These are phyloP conservation scores for Cyanistes caeruleus DNA, from an alignment of 2,113 vertebrate species.

Conservation along the genomic window DNA sequence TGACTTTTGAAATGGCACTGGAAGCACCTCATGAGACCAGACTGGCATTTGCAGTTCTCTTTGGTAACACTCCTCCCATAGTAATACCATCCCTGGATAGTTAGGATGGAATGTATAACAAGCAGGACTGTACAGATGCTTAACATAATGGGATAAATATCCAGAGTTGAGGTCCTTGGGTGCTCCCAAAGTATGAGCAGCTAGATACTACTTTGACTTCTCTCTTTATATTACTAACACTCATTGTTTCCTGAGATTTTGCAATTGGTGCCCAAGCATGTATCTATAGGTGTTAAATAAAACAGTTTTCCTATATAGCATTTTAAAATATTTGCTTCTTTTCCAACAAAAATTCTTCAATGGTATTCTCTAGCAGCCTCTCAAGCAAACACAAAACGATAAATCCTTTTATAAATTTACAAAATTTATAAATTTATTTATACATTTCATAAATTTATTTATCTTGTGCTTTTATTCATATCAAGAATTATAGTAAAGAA, in stretches of 20 bases:
- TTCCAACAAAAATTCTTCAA: background rate
- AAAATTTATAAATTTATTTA: too few species aligned
- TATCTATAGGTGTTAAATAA: background rate
- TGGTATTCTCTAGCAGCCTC: background rate
- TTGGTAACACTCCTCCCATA: background rate
- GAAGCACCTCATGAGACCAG: background rate
- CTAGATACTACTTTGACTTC: background rate
- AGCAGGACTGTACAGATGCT: background rate
- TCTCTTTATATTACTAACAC: background rate
- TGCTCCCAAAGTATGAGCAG: background rate
- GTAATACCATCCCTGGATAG: background rate
- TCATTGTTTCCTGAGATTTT: background rate
- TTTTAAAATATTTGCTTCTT: background rate
- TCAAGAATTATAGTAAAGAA: background rate
- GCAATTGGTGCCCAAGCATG: background rate
- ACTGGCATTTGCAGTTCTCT: background rate
- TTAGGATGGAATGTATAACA: background rate
- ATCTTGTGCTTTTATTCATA: background rate
- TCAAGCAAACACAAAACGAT: background rate
- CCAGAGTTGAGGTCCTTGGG: background rate
- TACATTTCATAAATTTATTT: background rate
- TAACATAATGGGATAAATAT: accelerated
- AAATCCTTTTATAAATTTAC: background rate
- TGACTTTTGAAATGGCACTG: background rate
- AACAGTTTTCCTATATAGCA: background rate